A percentile compares a stretch with the other conserved stretches of the same genome.
phyloP scores from a whole-genome alignment of 2,888 invertebrate genomes.

The Terebella lapidaria region DNA sequence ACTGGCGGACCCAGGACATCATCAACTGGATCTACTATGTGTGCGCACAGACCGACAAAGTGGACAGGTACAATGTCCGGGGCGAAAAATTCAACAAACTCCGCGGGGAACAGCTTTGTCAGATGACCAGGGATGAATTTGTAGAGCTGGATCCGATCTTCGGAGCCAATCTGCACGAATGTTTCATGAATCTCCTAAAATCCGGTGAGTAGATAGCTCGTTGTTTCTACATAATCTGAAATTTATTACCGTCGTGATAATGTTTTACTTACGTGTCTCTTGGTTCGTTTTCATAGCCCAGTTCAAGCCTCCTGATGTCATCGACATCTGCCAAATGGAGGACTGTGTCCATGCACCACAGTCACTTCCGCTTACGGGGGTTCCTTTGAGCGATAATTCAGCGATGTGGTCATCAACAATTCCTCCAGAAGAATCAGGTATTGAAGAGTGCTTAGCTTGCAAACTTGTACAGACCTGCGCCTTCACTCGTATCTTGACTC shows the following conservation, averaged over 20 bases:
- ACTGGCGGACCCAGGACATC: not conserved
- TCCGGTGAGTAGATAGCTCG: too few species aligned
- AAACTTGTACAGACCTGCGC: too few species aligned
- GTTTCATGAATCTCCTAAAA: not conserved
- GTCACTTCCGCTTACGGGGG: too few species aligned
- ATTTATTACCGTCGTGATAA: not conserved
- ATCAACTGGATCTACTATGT: not conserved
- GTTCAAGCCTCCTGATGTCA: not conserved
- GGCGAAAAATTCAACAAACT: conserved; percentile 2
- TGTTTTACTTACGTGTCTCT: not conserved
- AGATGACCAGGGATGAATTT: conserved; percentile 1
- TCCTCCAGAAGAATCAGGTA: too few species aligned
- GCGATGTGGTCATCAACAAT: not conserved
- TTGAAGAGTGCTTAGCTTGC: too few species aligned
- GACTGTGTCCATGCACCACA: too few species aligned
- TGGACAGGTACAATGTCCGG: not conserved
- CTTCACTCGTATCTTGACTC: too few species aligned
- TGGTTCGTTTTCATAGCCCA: not conserved
- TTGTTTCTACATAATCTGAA: too few species aligned
- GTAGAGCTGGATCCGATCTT: not conserved
- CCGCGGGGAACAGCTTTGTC: not conserved
- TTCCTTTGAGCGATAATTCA: too few species aligned
- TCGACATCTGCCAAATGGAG: not conserved
- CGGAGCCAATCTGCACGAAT: not conserved
- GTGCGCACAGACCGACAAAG: not conserved